These are phyloP conservation scores for Fragum whitleyi DNA, from an alignment of 2,888 invertebrate genomes.

Conservation along the genomic window DNA sequence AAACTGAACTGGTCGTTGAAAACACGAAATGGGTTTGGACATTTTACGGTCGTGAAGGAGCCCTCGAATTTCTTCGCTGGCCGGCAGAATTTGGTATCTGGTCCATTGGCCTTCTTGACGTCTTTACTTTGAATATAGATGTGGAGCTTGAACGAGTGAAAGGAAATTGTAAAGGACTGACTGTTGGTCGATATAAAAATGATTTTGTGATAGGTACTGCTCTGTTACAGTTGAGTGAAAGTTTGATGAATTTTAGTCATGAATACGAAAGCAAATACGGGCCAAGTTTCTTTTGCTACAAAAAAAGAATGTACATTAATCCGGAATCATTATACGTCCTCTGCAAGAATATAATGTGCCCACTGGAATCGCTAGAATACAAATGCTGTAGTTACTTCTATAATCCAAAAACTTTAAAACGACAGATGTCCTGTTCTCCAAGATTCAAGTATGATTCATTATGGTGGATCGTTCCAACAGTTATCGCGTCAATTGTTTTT, in stretches of 20 bases:
- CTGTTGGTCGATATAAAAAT: constrained; percentile 48
- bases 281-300: constrained; percentile 61
- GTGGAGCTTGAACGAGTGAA: constrained; percentile 7
- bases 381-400: constrained; percentile 47
- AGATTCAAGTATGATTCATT: constrained; percentile 40
- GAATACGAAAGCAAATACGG: constrained; percentile 35
- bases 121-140: constrained; percentile 14
- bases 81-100: constrained; percentile 63
- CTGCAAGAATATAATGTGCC: constrained; percentile 59
- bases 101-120: constrained; percentile 60
- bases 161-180: constrained; percentile 53
- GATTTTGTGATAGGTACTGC: constrained; percentile 45
- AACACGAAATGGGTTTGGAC: constrained; percentile 63
- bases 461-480: constrained; percentile 60
- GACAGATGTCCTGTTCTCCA: constrained; percentile 32
- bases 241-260: constrained; percentile 18
- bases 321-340: constrained; percentile 37
- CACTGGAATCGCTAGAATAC: constrained; percentile 51
- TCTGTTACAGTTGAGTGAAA: constrained; percentile 21
- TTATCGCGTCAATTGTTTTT: constrained; percentile 52
- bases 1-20: constrained; percentile 29
- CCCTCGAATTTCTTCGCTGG: constrained; percentile 60
- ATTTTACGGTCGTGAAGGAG: constrained; percentile 49
- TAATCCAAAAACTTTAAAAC: constrained; percentile 3
- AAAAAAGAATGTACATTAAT: constrained; percentile 44